Evolutionary conservation across 2,888 invertebrate genomes (phyloP).

Genomic region (Pheosia gnoma): DNA sequence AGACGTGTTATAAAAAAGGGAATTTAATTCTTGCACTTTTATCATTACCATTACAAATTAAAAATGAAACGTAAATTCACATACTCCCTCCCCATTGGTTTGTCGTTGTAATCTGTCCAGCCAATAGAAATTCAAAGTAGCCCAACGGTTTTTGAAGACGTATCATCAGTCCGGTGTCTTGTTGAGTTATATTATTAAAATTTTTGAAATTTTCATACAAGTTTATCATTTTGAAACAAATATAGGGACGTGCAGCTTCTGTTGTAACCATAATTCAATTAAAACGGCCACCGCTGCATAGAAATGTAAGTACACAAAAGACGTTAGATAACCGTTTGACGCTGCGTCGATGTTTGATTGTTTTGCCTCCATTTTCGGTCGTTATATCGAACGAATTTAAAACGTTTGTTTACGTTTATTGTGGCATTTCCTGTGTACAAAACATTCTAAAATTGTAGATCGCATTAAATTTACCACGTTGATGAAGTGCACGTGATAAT

Average conservation of each 20-base stretch:
- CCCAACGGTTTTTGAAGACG: conserved; percentile 78
- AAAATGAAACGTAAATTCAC: conserved; percentile 47
- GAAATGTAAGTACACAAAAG: conserved; percentile 61
- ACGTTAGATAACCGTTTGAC: conserved; percentile 55
- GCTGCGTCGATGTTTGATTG: conserved; percentile 74
- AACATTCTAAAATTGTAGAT: conserved; percentile 16
- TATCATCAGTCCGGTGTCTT: conserved; percentile 70
- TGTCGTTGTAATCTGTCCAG: neutral
- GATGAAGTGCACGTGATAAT: conserved; percentile 57
- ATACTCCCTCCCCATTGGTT: conserved; percentile 54
- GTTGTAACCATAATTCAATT: conserved; percentile 48
- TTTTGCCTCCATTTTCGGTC: conserved; percentile 81
- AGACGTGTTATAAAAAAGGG: neutral
- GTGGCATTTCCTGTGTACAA: conserved; percentile 23
- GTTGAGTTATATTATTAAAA: conserved; percentile 51
- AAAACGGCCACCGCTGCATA: conserved; percentile 68
- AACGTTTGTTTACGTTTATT: conserved; percentile 58
- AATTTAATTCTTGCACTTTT: no score
- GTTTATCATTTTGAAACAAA: conserved; percentile 49
- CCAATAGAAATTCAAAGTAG: conserved; percentile 69
- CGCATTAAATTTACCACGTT: conserved; percentile 35
- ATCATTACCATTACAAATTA: neutral
- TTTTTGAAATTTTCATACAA: conserved; percentile 56
- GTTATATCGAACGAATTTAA: conserved; percentile 63
- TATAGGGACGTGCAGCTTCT: conserved; percentile 51